Base-by-base conservation (phyloP, 2,888 invertebrate genomes). In the Drosophila niveifrons region DNA sequence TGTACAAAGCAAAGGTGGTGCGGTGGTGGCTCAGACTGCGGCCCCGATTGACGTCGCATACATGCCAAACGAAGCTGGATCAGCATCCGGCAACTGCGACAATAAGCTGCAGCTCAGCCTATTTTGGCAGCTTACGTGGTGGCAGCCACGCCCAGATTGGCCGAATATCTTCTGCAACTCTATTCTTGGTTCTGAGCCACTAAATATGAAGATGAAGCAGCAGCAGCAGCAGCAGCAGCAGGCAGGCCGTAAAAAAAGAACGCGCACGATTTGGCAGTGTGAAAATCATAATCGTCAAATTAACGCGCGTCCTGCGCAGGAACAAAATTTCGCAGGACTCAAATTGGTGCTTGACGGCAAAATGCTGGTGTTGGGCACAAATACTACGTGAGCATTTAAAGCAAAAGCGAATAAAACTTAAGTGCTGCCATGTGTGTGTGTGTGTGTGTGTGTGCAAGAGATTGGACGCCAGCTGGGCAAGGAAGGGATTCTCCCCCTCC, bases 221-320 rank as follows among this genome's bases (percentile, higher is more conserved):
- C 23, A 23, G 17, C 17, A 17, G 23, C 23, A 23, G 23, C 1
- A 23, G 23, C 4, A 18, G 13, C 10, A 31, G 15, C 62, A 63
- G 23, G 47, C n/a, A 36, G 44, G 36, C 53, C 41, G 11, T 59
- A 52, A 66, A 77, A 62, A 51, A 34, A 48, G 55, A 48, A 58
- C 55, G 66, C 61, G 44, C 78, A 73, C 68, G 74, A 78, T 72
- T 76, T 63, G 68, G 41, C 72, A 63, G 71, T 69, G 84, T 51
- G 78, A 73, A 89, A 84, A 87, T 87, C 81, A 84, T 84, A 84
- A 89, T 87, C 89, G 72, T 89, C 72, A 87, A 83, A 83, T 89
- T 83, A 84, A 89, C 71, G 84, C 72, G 68, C 72, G 61, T 52
- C 55, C 34, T 31, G 41, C 46, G 63, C 58, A 41, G 63, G 13